A percentile compares a stretch with the other conserved stretches of the same genome.
Evolutionary conservation across 2,888 invertebrate genomes (phyloP).

Genomic region (Megaustenia siamemsis): DNA sequence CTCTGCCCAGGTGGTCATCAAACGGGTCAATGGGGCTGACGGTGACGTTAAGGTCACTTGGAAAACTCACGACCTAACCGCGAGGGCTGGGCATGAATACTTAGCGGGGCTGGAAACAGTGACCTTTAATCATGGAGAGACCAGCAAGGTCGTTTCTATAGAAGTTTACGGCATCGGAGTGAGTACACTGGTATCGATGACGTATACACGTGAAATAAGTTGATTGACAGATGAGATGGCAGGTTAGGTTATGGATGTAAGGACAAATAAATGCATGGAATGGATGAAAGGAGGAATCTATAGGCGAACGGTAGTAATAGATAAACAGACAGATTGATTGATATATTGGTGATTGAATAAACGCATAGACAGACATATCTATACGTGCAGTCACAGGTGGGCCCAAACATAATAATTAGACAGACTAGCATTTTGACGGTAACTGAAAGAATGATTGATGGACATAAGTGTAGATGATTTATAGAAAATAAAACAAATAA

Average conservation of each 20-base stretch:
- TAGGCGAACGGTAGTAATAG: not conserved
- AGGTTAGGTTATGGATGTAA: not conserved
- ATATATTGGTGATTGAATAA: not conserved
- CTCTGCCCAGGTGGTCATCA: conserved; percentile 81
- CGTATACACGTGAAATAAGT: not conserved
- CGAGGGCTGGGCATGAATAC: conserved; percentile 82
- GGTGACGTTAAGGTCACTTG: conserved; percentile 82
- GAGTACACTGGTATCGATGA: conserved; percentile 26
- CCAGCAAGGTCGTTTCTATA: conserved; percentile 82
- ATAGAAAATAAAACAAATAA: conserved; percentile 15
- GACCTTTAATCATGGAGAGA: conserved; percentile 80
- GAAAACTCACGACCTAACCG: conserved; percentile 83
- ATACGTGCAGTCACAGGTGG: not conserved
- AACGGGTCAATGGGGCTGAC: conserved; percentile 82
- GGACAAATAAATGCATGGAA: not conserved
- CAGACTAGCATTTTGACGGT: not conserved
- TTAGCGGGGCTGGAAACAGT: conserved; percentile 82
- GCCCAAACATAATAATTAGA: not conserved
- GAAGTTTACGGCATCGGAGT: conserved; percentile 82
- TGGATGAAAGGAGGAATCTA: not conserved
- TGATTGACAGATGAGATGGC: not conserved
- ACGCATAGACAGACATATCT: not conserved
- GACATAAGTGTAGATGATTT: conserved; percentile 25
- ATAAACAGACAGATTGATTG: not conserved
- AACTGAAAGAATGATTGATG: conserved; percentile 13